These are phyloP conservation scores for Drosophila picticornis DNA, from an alignment of 2,888 invertebrate genomes.

Conservation along the genomic window DNA sequence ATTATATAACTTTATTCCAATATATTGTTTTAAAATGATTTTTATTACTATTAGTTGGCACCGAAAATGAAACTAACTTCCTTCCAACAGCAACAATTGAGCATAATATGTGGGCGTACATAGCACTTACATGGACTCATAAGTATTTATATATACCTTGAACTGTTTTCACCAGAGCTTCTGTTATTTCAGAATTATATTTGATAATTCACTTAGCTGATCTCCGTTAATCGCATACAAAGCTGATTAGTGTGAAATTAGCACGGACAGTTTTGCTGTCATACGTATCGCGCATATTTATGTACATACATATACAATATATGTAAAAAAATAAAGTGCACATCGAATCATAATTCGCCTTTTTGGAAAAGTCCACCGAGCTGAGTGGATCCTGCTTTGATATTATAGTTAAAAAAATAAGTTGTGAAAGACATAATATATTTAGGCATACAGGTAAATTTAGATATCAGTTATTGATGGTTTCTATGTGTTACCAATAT, in stretches of 20 bases:
- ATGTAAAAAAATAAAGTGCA: not conserved
- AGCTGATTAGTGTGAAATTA: conserved; percentile 32
- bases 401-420: not conserved
- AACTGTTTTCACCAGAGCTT: not conserved
- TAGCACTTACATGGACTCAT: not conserved
- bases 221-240: conserved; percentile 39
- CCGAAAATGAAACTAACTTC: not conserved
- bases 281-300: not conserved
- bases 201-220: conserved; percentile 39
- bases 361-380: not conserved
- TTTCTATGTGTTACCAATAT: not conserved
- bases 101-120: not conserved
- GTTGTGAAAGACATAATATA: not conserved
- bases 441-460: not conserved
- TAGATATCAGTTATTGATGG: not conserved
- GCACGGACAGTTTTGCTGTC: conserved; percentile 5
- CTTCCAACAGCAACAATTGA: not conserved
- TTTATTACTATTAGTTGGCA: not conserved
- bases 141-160: not conserved
- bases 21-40: not conserved
- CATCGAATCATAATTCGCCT: not conserved
- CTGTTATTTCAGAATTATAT: conserved; percentile 19
- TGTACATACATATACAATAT: not conserved
- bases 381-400: not conserved
- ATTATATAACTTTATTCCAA: no score